Evolutionary conservation across 2,113 vertebrate species (phyloP).

Genomic region (Daboia siamensis): DNA sequence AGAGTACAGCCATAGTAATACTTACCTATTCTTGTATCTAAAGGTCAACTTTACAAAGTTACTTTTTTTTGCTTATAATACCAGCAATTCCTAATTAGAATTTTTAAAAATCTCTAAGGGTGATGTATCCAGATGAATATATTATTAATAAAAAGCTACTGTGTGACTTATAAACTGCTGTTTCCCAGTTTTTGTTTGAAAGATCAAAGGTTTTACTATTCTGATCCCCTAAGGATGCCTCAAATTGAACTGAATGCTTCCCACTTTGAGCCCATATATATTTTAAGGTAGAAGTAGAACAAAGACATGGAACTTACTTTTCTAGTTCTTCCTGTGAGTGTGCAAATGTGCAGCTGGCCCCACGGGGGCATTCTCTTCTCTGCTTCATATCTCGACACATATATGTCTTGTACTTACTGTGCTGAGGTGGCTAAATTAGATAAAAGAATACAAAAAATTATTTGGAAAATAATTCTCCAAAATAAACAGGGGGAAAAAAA

Average conservation of each 20-base stretch:
- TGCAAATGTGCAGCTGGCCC: conserved; percentile 96
- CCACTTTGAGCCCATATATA: not conserved
- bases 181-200: not conserved
- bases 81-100: not conserved
- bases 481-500: not conserved
- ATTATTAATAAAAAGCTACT: not conserved
- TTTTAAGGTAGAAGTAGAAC: fast-evolving
- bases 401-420: conserved; percentile 98
- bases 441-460: conserved; percentile 29
- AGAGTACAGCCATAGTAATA: not conserved
- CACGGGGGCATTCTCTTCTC: conserved; percentile 94
- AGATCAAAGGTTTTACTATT: not conserved
- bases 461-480: not conserved
- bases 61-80: not conserved
- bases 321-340: conserved; percentile 98
- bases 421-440: conserved; percentile 85
- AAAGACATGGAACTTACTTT: conserved; percentile 74
- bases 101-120: not conserved
- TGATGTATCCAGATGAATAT: not conserved
- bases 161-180: not conserved
- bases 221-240: no score
- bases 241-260: not conserved
- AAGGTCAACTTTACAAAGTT: not conserved
- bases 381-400: conserved; percentile 99
- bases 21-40: not conserved